phyloP scores from a whole-genome alignment of 53 echinoderm and acorn worm species.

The Holothuria scabra region DNA sequence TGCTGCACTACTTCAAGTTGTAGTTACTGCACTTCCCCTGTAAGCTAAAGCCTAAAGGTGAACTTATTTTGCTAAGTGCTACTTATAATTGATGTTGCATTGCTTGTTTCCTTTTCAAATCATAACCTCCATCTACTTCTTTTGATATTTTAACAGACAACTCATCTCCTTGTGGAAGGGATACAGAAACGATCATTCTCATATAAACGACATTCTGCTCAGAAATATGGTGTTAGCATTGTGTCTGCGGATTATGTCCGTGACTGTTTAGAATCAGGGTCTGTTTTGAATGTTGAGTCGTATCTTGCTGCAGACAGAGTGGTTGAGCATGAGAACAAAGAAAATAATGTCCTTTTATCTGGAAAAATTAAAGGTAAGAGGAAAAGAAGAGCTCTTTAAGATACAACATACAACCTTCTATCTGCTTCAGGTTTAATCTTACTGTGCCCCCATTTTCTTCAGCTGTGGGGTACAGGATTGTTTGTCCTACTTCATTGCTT shows the following conservation, averaged over 20 bases:
- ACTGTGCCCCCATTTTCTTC: no score
- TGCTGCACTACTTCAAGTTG: no score
- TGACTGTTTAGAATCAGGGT: constrained; percentile 36
- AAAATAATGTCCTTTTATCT: background rate
- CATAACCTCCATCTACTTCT: background rate
- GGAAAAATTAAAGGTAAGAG: constrained; percentile 38
- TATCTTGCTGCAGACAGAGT: constrained; percentile 9
- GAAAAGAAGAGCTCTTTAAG: no score
- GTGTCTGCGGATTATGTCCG: constrained; percentile 19
- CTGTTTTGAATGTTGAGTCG: background rate
- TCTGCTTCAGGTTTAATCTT: no score
- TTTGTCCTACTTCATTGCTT: no score
- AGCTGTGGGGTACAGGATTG: no score
- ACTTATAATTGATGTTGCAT: no score
- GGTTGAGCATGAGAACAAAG: background rate
- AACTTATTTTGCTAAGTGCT: no score
- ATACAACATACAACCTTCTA: no score
- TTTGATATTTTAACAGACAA: constrained; percentile 19
- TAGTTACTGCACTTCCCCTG: no score
- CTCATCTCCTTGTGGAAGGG: constrained; percentile 23
- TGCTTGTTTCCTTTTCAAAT: background rate
- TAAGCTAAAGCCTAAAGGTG: no score
- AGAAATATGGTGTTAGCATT: constrained; percentile 1
- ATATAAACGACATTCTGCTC: constrained; percentile 21
- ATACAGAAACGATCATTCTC: constrained; percentile 21